Evolutionary conservation across 53 echinoderm and acorn worm genomes (phyloP), one percentile per base, ranked within the genome.

Genomic region (Patiria pectinifera): DNA sequence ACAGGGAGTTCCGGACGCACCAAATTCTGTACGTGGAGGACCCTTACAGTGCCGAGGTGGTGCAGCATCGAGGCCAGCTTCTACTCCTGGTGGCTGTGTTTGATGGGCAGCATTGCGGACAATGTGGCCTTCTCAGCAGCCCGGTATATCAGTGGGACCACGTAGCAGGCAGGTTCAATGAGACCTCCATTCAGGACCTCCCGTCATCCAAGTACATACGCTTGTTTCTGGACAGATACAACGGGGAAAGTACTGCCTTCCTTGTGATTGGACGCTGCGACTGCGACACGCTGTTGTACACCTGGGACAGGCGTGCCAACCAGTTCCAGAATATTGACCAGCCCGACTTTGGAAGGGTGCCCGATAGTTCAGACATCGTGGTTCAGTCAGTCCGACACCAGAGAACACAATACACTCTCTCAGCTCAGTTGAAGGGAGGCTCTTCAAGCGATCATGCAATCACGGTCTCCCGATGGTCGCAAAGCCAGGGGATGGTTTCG

Each of bases 21-120:
- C 90, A 90, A 70, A 10, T 11, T 8, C 80, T 90, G 13, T 3
- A 24, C 4, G 48, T 81, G 21, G 0, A 9, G 7, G 22, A 48
- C 0, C 74, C 58, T 12, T 48, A 90, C 49, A 81, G 49, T 46
- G 48, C 70, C 21, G 81, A 90, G 11, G 66, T 90, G 8, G 80
- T 90, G 3, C 25, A 23, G 4, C 13, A 82, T n/a, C 45, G 69
- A 12, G 90, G 49, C n/a, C 48, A 46, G 25, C 45, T 69, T 11
- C 82, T 90, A 8, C 47, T 90, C 21, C 44, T 81, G 22, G 81
- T 90, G 21, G 81, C 60, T 15, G 70, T 81, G 6, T 90, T 66
- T 45, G n/a, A 47, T 80, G n/a, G 18, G 43, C 16, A 66, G 3
- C 11, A 16, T 13, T 66, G 80, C 4, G 63, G 69, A 14, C 3